Conservation (phyloP, 2,113 vertebrate genomes). For the Chloroceryle aenea region DNA sequence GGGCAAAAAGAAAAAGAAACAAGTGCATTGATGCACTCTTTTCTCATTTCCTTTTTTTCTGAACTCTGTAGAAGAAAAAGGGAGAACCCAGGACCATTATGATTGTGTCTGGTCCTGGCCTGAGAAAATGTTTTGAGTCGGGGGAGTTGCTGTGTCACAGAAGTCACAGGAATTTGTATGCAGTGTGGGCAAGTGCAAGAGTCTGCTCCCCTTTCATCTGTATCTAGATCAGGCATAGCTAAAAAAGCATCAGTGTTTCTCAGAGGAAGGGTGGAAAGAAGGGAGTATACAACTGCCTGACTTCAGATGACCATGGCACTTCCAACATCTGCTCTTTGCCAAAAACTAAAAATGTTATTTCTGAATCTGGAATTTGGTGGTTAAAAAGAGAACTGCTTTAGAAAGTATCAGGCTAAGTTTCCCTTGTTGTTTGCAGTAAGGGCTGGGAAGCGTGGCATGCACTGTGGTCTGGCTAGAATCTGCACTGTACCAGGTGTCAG, state of each 20-base stretch:
- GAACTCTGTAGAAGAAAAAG: background rate
- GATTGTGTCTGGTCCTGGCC: background rate
- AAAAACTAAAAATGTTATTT: background rate
- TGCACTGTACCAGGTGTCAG: accelerated
- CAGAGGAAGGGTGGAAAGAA: background rate
- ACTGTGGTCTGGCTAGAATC: background rate
- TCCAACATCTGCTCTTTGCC: background rate
- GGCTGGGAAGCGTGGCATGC: accelerated
- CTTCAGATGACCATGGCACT: background rate
- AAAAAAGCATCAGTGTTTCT: background rate
- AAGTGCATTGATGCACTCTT: background rate
- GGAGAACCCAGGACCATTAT: background rate
- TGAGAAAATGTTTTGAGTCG: background rate
- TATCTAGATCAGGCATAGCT: background rate
- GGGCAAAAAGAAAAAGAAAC: background rate
- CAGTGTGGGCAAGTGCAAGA: background rate
- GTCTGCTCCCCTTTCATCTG: background rate
- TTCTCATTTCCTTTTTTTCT: background rate
- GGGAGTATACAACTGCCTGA: background rate
- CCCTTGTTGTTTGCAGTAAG: background rate
- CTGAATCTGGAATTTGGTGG: background rate
- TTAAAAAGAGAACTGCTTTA: background rate
- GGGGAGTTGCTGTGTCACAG: background rate
- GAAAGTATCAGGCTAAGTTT: background rate
- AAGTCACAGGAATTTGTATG: background rate